These are phyloP conservation scores for Erebia palarica DNA, from an alignment of 2,888 invertebrate genomes.

Conservation along the genomic window DNA sequence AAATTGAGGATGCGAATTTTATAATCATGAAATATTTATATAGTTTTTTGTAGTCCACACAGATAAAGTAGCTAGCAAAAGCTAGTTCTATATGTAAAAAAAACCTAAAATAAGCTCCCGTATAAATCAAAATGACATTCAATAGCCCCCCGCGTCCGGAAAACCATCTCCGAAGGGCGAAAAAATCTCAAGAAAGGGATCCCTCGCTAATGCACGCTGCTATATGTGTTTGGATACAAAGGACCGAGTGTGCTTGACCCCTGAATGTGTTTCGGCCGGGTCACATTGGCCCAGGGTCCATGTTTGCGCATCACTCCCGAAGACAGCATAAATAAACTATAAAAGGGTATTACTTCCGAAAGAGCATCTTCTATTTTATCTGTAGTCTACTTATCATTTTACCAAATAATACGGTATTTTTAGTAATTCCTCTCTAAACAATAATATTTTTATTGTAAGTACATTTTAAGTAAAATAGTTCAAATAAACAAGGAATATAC, in stretches of 20 bases:
- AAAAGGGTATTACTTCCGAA: slow-evolving; percentile 32
- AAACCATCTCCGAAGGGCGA: slow-evolving; percentile 47
- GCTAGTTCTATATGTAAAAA: neutral
- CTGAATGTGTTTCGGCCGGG: slow-evolving; percentile 49
- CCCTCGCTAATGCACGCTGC: slow-evolving; percentile 71
- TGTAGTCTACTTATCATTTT: neutral
- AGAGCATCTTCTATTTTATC: slow-evolving; percentile 1
- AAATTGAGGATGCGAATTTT: no score
- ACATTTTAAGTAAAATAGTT: no score
- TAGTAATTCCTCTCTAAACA: no score
- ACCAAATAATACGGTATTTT: neutral
- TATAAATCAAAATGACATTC: slow-evolving; percentile 79
- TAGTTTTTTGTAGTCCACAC: no score
- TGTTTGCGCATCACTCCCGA: slow-evolving; percentile 45
- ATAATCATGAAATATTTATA: no score
- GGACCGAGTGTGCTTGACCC: slow-evolving; percentile 72
- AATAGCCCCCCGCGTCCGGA: slow-evolving; percentile 45
- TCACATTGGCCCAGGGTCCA: slow-evolving; percentile 41
- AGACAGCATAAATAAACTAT: slow-evolving; percentile 35
- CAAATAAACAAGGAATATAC: no score
- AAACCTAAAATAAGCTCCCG: slow-evolving; percentile 6
- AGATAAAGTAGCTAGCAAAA: neutral
- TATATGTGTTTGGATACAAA: slow-evolving; percentile 74
- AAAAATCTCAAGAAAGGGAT: slow-evolving; percentile 64
- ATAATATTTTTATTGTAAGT: no score